A percentile compares a stretch with the other conserved stretches of the same genome.
These are phyloP conservation scores for Acrocephalus kingi DNA, from an alignment of 2,113 vertebrate genomes.

Conservation along the genomic window DNA sequence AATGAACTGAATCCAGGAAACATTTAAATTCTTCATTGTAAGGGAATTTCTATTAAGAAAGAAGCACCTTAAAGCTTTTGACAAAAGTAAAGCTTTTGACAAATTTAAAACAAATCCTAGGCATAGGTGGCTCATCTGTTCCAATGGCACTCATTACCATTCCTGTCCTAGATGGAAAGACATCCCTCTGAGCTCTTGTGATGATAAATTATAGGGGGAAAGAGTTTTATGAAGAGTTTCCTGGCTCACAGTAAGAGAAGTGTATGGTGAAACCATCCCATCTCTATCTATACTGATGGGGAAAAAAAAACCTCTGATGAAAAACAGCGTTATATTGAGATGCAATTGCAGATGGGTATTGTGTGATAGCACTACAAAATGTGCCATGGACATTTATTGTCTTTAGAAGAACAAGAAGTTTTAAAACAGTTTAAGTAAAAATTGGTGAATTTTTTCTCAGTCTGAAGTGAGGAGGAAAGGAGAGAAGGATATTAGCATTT, in stretches of 20 bases:
- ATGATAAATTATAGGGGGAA: not conserved
- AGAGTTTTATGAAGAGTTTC: not conserved
- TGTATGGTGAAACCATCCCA: not conserved
- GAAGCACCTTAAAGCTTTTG: not conserved
- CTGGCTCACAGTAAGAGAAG: not conserved
- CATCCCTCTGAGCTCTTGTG: not conserved
- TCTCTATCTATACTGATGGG: not conserved
- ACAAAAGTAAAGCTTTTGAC: not conserved
- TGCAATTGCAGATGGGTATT: rapidly evolving
- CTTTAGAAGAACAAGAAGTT: not conserved
- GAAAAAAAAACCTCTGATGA: not conserved
- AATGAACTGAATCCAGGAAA: not conserved
- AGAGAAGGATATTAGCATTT: not conserved
- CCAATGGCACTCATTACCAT: not conserved
- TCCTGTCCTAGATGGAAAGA: not conserved
- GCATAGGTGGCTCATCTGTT: not conserved
- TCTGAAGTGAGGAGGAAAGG: not conserved
- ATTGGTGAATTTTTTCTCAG: not conserved
- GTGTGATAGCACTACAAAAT: not conserved
- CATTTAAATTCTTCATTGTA: not conserved
- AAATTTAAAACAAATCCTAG: not conserved
- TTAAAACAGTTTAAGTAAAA: not conserved
- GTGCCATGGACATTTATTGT: not conserved
- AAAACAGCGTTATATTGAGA: not conserved
- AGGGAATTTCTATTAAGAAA: not conserved